phyloP scores from a whole-genome alignment of 2,113 vertebrate genomes.

The Trematomus loennbergii region DNA sequence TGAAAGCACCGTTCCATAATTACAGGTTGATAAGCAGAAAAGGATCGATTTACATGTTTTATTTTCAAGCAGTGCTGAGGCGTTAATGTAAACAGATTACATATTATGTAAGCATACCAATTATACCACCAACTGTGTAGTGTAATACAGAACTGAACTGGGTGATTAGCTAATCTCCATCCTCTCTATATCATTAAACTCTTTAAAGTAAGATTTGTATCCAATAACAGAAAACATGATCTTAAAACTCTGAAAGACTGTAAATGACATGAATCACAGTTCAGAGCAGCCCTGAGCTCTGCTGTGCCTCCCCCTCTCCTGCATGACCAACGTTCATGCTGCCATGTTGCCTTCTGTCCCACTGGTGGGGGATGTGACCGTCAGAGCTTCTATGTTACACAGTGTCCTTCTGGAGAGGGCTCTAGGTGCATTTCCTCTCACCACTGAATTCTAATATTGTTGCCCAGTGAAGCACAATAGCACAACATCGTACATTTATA shows the following conservation, averaged over 20 bases:
- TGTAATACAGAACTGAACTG: not conserved
- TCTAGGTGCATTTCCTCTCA: constrained; percentile 7
- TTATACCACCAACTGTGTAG: not conserved
- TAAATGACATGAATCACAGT: constrained; percentile 39
- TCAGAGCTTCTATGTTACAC: constrained; percentile 31
- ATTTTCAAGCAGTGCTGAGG: constrained; percentile 7
- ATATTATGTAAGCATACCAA: constrained; percentile 4
- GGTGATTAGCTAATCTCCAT: not conserved
- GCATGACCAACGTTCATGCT: constrained; percentile 62
- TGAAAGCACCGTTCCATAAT: constrained; percentile 23
- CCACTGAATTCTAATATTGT: constrained; percentile 1
- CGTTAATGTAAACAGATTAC: constrained; percentile 26
- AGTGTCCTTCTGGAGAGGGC: constrained; percentile 36
- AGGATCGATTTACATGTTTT: constrained; percentile 3
- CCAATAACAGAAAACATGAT: constrained; percentile 6
- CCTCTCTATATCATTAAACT: not conserved
- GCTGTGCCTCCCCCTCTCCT: constrained; percentile 40
- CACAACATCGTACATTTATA: not conserved
- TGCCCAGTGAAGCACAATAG: not conserved
- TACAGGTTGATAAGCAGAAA: constrained; percentile 41
- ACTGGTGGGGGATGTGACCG: constrained; percentile 68
- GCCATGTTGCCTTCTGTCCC: constrained; percentile 69
- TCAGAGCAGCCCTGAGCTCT: constrained; percentile 40
- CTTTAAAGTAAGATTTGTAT: not conserved
- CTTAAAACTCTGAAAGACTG: constrained; percentile 8